Evolutionary conservation across 1,140 invertebrate genomes (phyloP).

Genomic region (Drosophila paulistorum): DNA sequence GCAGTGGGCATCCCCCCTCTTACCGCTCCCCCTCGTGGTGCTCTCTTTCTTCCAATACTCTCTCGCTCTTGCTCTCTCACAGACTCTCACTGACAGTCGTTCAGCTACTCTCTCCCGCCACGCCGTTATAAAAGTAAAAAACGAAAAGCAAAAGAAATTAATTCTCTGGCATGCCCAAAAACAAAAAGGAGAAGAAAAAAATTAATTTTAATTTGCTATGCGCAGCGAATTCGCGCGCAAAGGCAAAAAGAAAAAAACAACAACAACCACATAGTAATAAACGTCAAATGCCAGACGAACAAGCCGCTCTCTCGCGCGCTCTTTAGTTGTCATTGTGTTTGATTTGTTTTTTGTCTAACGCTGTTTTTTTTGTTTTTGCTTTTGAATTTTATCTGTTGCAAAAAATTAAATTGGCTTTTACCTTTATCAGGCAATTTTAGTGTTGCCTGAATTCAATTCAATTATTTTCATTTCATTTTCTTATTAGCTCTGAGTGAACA

Average conservation of each 20-base stretch:
- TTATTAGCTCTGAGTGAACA: background rate
- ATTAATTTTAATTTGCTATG: slow-evolving; percentile 76
- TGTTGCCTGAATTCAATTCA: slow-evolving; percentile 23
- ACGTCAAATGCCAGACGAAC: slow-evolving; percentile 75
- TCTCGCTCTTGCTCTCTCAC: background rate
- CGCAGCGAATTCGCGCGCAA: slow-evolving; percentile 74
- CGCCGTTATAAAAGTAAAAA: slow-evolving; percentile 32
- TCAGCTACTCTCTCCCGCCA: slow-evolving; percentile 28
- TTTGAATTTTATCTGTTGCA: slow-evolving; percentile 30
- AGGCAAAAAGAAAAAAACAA: slow-evolving; percentile 32
- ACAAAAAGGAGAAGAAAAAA: slow-evolving; percentile 33
- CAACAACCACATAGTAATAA: slow-evolving; percentile 63
- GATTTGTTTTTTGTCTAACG: slow-evolving; percentile 65
- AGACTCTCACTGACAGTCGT: slow-evolving; percentile 3
- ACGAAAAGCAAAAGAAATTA: slow-evolving; percentile 49
- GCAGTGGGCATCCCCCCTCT: slow-evolving; percentile 5
- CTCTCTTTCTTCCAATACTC: slow-evolving; percentile 8
- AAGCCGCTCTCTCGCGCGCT: slow-evolving; percentile 38
- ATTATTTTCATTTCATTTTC: slow-evolving; percentile 19
- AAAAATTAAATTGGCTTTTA: slow-evolving; percentile 34
- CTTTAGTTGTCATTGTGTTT: slow-evolving; percentile 34
- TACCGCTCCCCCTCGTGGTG: background rate
- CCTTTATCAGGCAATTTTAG: slow-evolving; percentile 14
- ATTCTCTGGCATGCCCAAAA: slow-evolving; percentile 47
- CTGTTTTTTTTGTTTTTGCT: slow-evolving; percentile 29